Percentiles rank a stretch among this genome's conserved stretches.
Conservation (phyloP, 2,797 vertebrate species). For the Scolopax bukidnonensis region DNA sequence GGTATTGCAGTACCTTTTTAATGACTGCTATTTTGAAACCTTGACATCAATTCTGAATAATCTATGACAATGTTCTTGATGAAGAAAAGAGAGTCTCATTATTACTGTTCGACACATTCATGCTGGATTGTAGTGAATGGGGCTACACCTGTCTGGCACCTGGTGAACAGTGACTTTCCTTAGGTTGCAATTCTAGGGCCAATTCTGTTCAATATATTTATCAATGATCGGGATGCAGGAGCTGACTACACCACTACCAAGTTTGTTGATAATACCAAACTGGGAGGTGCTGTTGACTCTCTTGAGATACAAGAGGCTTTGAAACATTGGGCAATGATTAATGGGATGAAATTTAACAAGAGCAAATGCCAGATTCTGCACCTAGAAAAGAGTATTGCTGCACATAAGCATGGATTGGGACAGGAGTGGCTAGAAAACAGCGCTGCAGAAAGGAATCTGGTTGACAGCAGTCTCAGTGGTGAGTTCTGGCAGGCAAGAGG, state of each 20-base stretch:
- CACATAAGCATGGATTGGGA: rapidly evolving
- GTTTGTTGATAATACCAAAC: background rate
- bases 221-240: background rate
- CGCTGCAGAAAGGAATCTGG: background rate
- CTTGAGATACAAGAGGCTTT: background rate
- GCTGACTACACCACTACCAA: background rate
- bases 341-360: background rate
- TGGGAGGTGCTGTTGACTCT: background rate
- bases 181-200: background rate
- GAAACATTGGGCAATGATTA: background rate
- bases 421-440: background rate
- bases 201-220: rapidly evolving
- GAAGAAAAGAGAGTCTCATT: background rate
- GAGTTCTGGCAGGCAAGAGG: background rate
- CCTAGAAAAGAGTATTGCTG: rapidly evolving
- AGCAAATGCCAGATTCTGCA: background rate
- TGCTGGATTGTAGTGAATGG: background rate
- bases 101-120: background rate
- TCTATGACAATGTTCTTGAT: background rate
- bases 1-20: background rate
- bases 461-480: rapidly evolving
- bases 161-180: rapidly evolving
- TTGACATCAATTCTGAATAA: background rate
- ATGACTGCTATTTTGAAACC: background rate
- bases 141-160: background rate